A percentile compares a stretch with the other conserved stretches of the same genome.
Evolutionary conservation across 2,113 vertebrate genomes (phyloP).

Genomic region (Psilopsiagon aurifrons): DNA sequence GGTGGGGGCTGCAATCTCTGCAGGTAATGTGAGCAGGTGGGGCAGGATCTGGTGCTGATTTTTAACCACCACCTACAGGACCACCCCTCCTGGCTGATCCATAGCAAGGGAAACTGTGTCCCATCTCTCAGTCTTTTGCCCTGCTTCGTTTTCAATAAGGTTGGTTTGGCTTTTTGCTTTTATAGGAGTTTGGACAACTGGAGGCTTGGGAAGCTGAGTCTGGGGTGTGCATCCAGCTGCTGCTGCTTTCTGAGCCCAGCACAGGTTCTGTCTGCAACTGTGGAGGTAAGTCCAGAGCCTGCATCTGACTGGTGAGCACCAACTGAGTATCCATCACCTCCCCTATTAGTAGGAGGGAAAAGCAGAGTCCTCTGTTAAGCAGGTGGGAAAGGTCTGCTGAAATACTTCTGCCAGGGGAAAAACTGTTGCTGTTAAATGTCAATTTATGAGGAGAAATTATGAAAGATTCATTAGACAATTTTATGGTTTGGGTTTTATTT

Average conservation of each 20-base stretch:
- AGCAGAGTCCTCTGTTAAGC: neutral
- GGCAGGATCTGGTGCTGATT: neutral
- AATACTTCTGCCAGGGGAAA: neutral
- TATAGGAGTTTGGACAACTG: neutral
- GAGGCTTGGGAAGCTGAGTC: neutral
- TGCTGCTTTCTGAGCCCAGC: neutral
- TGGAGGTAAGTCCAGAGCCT: neutral
- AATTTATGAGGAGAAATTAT: neutral
- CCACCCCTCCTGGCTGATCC: neutral
- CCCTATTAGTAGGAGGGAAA: neutral
- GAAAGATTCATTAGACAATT: neutral
- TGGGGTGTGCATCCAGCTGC: no score
- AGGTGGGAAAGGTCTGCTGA: neutral
- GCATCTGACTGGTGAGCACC: neutral
- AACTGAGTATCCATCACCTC: fast-evolving
- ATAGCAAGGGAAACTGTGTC: fast-evolving
- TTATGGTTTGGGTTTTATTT: neutral
- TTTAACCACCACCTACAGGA: neutral
- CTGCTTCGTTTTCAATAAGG: neutral
- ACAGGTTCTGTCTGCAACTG: fast-evolving
- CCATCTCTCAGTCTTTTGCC: neutral
- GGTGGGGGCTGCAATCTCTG: neutral
- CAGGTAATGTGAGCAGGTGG: neutral
- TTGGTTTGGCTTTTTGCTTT: neutral
- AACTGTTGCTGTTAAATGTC: neutral